phyloP scores from a whole-genome alignment of 2,113 vertebrate species.

The Pelobates fuscus region DNA sequence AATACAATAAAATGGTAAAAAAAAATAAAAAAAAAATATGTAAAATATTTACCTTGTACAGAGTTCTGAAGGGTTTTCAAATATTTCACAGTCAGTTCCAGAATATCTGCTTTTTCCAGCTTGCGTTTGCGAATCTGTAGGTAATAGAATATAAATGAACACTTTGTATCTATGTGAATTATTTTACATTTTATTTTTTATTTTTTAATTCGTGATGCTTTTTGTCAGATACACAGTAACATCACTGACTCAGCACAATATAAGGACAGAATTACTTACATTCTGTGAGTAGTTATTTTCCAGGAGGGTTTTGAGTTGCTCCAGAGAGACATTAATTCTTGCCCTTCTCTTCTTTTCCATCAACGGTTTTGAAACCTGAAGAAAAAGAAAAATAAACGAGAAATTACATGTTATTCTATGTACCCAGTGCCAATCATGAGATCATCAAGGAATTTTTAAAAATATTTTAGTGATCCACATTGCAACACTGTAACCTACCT shows the following conservation, averaged over 20 bases:
- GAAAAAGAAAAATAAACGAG: not conserved
- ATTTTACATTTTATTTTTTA: no score
- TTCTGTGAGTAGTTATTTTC: conserved; percentile 82
- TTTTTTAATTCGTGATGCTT: no score
- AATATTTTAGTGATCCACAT: not conserved
- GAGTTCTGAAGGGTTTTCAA: conserved; percentile 77
- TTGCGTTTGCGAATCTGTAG: conserved; percentile 85
- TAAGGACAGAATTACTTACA: conserved; percentile 60
- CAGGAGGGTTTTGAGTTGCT: conserved; percentile 78
- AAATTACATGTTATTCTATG: not conserved
- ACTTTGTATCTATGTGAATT: not conserved
- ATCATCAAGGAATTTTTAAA: not conserved
- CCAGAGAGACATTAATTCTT: conserved; percentile 83
- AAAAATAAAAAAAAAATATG: no score
- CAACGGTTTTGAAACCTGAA: conserved; percentile 83
- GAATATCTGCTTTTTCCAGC: conserved; percentile 86
- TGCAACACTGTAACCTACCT: conserved; percentile 3
- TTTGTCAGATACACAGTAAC: not conserved
- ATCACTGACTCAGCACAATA: not conserved
- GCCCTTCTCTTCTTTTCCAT: conserved; percentile 89
- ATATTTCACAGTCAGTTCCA: conserved; percentile 88
- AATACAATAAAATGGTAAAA: no score
- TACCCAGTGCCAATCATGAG: not conserved
- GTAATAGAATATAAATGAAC: not conserved
- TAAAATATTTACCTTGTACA: conserved; percentile 64